Evolutionary conservation across 2,113 vertebrate species (phyloP).

Genomic region (Apodemus speciosus): DNA sequence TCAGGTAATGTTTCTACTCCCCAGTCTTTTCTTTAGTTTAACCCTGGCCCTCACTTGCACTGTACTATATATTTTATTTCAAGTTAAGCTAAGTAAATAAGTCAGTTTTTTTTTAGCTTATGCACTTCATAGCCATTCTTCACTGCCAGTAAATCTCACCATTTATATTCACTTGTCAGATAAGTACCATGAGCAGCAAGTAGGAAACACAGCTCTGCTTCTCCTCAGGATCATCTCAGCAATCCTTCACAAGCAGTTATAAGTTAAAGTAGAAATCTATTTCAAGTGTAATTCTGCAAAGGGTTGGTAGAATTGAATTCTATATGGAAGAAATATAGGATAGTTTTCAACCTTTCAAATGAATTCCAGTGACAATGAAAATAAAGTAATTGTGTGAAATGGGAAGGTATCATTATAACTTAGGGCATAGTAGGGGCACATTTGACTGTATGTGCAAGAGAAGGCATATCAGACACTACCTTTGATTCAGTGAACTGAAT

Average conservation of each 20-base stretch:
- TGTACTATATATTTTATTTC: conserved; percentile 70
- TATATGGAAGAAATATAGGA: neutral
- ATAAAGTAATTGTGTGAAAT: conserved; percentile 46
- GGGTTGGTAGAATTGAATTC: conserved; percentile 41
- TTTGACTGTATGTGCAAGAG: neutral
- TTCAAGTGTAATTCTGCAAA: conserved; percentile 38
- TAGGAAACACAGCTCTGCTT: conserved; percentile 5
- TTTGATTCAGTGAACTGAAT: neutral
- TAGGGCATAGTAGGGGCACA: neutral
- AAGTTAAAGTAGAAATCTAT: conserved; percentile 27
- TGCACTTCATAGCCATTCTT: conserved; percentile 68
- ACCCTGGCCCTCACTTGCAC: conserved; percentile 73
- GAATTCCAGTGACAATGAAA: conserved; percentile 24
- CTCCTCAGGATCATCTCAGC: conserved; percentile 23
- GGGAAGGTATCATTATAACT: conserved; percentile 45
- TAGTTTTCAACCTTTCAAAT: conserved; percentile 25
- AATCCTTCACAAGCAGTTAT: conserved; percentile 55
- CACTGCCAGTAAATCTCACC: conserved; percentile 63
- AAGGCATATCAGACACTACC: neutral
- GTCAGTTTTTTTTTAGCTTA: conserved; percentile 64
- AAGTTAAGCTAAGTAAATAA: conserved; percentile 74
- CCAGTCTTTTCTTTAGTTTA: conserved; percentile 68
- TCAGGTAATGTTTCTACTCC: conserved; percentile 53
- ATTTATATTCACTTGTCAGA: conserved; percentile 68
- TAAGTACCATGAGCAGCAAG: conserved; percentile 49